Conservation (phyloP, 2,888 invertebrate species). For the Stenodera caucasica region DNA sequence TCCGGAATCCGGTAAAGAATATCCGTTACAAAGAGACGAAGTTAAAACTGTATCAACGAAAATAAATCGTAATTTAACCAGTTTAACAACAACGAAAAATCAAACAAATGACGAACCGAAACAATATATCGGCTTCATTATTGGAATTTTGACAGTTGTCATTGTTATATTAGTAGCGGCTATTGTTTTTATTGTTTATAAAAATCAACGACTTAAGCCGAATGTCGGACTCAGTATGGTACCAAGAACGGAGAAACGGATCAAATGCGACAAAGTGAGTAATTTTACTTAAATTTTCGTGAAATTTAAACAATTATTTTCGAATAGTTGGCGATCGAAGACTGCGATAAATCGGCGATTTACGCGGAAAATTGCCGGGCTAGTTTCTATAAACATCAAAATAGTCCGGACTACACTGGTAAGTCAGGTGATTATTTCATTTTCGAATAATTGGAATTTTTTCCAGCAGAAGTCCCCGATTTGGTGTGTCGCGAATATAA, state of each 20-base stretch:
- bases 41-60: slow-evolving; percentile 62
- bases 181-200: slow-evolving; percentile 70
- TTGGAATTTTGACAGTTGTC: slow-evolving; percentile 71
- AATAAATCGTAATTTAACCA: slow-evolving; percentile 33
- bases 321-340: slow-evolving; percentile 43
- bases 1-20: slow-evolving; percentile 57
- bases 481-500: slow-evolving; percentile 65
- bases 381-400: slow-evolving; percentile 48
- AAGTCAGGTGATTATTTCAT: slow-evolving; percentile 32
- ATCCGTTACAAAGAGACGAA: slow-evolving; percentile 70
- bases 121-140: slow-evolving; percentile 67
- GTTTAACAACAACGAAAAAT: slow-evolving; percentile 28
- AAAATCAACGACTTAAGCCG: slow-evolving; percentile 62
- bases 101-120: slow-evolving; percentile 60
- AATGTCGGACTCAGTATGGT: slow-evolving; percentile 43
- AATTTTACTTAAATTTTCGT: no score
- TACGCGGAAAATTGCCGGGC: slow-evolving; percentile 51
- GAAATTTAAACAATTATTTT: no score
- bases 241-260: slow-evolving; percentile 53
- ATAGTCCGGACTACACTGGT: slow-evolving; percentile 64
- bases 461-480: slow-evolving; percentile 61
- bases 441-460: background rate
- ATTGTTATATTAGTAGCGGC: slow-evolving; percentile 71
- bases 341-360: slow-evolving; percentile 46
- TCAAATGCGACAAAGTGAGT: slow-evolving; percentile 50